Base-by-base conservation (phyloP, 1,140 invertebrate species). In the Pomacea maculata region DNA sequence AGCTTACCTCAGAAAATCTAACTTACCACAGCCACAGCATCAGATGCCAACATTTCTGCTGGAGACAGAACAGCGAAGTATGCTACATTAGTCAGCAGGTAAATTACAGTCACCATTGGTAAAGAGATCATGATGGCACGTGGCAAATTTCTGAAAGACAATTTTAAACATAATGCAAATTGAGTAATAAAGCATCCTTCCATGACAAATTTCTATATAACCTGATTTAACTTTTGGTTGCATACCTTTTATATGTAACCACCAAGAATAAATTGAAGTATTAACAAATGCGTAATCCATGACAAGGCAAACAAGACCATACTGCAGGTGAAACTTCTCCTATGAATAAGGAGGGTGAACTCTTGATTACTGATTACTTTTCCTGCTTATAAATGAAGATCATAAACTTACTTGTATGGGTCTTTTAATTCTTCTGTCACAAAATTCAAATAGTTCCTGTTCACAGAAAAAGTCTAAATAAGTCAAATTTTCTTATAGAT, bases 371-470 rank as follows among this genome's bases (percentile, higher is more conserved):
- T 45, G 34, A 45, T 34, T 21, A 7, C 12, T n/a, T 34, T 72
- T n/a, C 29, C 21, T 54, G 54, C 45, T 3, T 34, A n/a, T 73
- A 77, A 5, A 17, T 76, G 25, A 25, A 19, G 3, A 76, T 61
- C 52, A 52, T 11, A 61, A 8, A 76, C 86, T 89, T 92, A 97
- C 96, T 95, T 95, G 82, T 98, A 95, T 9, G 98, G 97, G 91
- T 99, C 97, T 91, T 99, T 98, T 71, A 99, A 91, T 92, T 99
- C 98, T 92, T 99, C 98, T 87, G 99, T 98, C 75, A 99, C 98
- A 92, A 99, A 99, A 92, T 99, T 99, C 85, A 99, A 92, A 90
- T 98, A 98, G 92, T 98, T 98, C 96, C 96, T 97, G 84, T 45
- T 61, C 34, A 45, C 34, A 45, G 25, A 45, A 45, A 45, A 45